Conservation (phyloP, 2,113 vertebrate genomes). For the Neopipo cinnamomea region DNA sequence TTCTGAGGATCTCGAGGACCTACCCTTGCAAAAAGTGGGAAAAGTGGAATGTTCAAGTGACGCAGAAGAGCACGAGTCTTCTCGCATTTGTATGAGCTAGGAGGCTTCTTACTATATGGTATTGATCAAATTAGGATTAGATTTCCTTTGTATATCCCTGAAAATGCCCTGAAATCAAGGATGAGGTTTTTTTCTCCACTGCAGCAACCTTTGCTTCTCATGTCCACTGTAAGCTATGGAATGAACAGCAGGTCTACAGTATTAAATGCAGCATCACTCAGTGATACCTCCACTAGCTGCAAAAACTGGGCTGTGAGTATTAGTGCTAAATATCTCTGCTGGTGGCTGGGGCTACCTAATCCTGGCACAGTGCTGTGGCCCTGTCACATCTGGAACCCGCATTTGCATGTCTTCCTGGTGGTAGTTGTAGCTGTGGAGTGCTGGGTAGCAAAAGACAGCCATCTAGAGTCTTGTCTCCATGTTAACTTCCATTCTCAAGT, state of each 20-base stretch:
- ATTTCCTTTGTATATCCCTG: not conserved
- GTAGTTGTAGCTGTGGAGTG: not conserved
- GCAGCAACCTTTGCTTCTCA: not conserved
- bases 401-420: rapidly evolving
- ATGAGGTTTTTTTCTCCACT: not conserved
- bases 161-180: not conserved
- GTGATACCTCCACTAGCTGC: not conserved
- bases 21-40: not conserved
- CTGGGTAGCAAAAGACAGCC: not conserved
- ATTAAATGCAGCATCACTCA: rapidly evolving
- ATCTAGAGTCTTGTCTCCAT: rapidly evolving
- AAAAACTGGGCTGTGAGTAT: not conserved
- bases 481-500: not conserved
- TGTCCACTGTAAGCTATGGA: not conserved
- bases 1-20: not conserved
- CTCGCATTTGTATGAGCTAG: not conserved
- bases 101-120: not conserved
- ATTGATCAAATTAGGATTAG: not conserved
- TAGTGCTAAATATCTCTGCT: not conserved
- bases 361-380: not conserved
- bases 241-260: not conserved
- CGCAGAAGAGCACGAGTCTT: not conserved
- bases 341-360: not conserved
- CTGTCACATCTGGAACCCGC: not conserved
- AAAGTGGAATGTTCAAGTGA: not conserved